These are phyloP conservation scores for Gandaritis pyraliata DNA, from an alignment of 2,888 invertebrate species.

Conservation along the genomic window DNA sequence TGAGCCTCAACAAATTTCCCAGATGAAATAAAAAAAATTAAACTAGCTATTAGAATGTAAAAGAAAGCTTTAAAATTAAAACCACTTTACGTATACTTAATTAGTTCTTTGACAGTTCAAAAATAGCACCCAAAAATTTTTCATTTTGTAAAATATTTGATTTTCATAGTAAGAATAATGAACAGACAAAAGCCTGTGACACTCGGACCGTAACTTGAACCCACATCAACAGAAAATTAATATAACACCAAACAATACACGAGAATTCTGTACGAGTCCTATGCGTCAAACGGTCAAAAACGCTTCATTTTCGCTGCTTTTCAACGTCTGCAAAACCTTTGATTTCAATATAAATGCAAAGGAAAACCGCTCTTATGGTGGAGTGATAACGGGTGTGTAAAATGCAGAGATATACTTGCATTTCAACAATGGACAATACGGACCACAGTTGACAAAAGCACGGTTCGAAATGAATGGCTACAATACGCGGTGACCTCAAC, in stretches of 20 bases:
- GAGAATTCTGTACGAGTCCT: constrained; percentile 53
- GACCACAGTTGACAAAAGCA: constrained; percentile 41
- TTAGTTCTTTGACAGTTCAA: too few species aligned
- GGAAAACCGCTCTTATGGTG: constrained; percentile 36
- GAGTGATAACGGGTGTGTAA: constrained; percentile 15
- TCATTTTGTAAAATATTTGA: too few species aligned
- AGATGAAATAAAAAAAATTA: too few species aligned
- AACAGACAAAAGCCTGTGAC: constrained; percentile 34
- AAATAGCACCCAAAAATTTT: too few species aligned
- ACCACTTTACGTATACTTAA: too few species aligned
- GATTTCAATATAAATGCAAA: constrained; percentile 10
- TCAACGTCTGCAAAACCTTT: constrained; percentile 38
- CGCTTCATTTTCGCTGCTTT: constrained; percentile 65
- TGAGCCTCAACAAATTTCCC: too few species aligned
- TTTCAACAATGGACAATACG: constrained; percentile 41
- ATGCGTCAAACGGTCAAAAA: constrained; percentile 62
- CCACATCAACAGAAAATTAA: constrained; percentile 63
- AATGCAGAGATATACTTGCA: constrained; percentile 28
- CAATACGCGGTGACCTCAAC: constrained; percentile 39
- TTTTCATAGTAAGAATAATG: constrained; percentile 16
- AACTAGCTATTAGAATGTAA: too few species aligned
- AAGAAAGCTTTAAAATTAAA: too few species aligned
- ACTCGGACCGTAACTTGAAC: constrained; percentile 47
- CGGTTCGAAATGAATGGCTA: constrained; percentile 43
- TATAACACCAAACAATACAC: constrained; percentile 58